Conservation (phyloP, 2,797 vertebrate species). For the Epinephelus malabaricus region DNA sequence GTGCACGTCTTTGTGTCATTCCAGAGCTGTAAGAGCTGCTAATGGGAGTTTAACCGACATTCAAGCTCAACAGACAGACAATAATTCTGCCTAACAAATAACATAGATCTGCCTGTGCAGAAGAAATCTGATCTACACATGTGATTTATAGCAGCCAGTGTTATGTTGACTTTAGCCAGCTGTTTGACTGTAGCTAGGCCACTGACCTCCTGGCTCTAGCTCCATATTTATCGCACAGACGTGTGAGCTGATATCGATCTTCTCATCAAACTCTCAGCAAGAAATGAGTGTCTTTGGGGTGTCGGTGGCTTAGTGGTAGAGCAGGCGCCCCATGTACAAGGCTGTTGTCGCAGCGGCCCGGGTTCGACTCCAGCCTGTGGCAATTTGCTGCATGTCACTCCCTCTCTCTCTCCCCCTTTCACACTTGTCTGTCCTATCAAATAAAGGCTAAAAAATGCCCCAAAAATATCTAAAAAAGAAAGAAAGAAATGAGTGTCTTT, state of each 20-base stretch:
- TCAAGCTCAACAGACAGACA: conserved; percentile 36
- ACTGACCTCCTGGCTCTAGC: too few relatives aligned
- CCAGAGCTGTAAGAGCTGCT: conserved; percentile 21
- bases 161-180: background rate
- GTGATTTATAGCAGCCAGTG: background rate
- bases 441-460: too few relatives aligned
- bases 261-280: background rate
- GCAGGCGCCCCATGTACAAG: too few relatives aligned
- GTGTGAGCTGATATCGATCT: background rate
- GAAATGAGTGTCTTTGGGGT: background rate
- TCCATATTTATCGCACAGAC: background rate
- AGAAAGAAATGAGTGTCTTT: background rate
- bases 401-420: too few relatives aligned
- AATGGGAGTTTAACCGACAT: conserved; percentile 8
- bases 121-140: conserved; percentile 26
- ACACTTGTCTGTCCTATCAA: too few relatives aligned
- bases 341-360: too few relatives aligned
- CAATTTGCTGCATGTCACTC: too few relatives aligned
- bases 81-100: background rate
- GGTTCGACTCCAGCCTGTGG: too few relatives aligned
- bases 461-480: too few relatives aligned
- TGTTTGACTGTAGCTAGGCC: background rate
- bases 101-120: conserved; percentile 30
- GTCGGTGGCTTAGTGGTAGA: too few relatives aligned
- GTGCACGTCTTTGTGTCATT: conserved; percentile 8